Evolutionary conservation across 2,888 invertebrate species (phyloP).

Genomic region (Xestoiulus laeticollis): DNA sequence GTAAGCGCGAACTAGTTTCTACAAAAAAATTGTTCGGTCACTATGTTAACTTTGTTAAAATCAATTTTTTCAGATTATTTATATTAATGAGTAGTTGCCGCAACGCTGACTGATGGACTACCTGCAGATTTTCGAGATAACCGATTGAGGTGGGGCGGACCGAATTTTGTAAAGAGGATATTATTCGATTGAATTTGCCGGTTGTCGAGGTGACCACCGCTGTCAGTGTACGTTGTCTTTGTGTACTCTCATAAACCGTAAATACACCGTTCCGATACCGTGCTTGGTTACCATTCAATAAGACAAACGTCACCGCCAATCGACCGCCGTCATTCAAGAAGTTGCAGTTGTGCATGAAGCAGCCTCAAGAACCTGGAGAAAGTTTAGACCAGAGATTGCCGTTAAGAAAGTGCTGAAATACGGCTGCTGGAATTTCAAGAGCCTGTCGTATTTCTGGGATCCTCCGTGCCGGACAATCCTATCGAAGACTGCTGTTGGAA

Average conservation of each 20-base stretch:
- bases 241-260: background rate
- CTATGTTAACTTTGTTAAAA: background rate
- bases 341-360: no score
- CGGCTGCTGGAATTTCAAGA: no score
- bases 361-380: background rate
- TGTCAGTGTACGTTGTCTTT: background rate
- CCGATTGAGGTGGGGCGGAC: background rate
- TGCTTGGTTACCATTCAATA: background rate
- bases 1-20: background rate
- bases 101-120: background rate
- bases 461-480: no score
- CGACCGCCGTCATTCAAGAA: background rate
- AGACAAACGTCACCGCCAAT: background rate
- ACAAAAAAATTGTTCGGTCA: no score
- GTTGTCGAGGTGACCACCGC: background rate
- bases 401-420: no score
- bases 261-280: background rate
- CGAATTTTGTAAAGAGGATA: background rate
- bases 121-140: background rate
- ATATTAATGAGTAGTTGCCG: slow-evolving; percentile 1
- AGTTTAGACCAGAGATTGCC: background rate
- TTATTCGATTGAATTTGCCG: background rate
- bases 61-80: slow-evolving; percentile 17
- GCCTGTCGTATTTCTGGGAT: no score
- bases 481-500: no score